These are phyloP conservation scores for Eulemur macaco DNA, from an alignment of 2,113 vertebrate genomes.

Conservation along the genomic window DNA sequence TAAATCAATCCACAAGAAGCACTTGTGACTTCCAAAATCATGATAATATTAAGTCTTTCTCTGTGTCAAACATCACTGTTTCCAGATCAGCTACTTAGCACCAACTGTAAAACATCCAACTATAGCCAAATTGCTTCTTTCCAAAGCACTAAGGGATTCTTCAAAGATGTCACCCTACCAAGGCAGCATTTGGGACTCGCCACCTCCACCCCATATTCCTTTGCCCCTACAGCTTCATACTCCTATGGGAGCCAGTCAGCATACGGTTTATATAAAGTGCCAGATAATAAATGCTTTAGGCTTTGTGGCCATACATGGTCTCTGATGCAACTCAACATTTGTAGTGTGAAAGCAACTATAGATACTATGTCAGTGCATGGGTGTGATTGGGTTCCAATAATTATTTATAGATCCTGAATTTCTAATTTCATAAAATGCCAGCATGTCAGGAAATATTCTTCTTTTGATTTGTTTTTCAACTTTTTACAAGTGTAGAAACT, in stretches of 20 bases:
- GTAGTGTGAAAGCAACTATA: not conserved
- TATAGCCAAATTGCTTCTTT: not conserved
- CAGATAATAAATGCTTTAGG: not conserved
- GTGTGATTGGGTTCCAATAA: not conserved
- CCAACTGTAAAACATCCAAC: not conserved
- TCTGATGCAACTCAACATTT: not conserved
- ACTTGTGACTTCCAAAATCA: not conserved
- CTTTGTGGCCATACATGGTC: accelerated
- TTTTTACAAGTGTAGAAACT: not conserved
- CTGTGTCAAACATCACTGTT: not conserved
- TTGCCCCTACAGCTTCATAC: not conserved
- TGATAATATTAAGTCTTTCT: not conserved
- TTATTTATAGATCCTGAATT: not conserved
- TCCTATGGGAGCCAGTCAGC: no score
- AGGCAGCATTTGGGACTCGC: not conserved
- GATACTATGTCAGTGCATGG: not conserved
- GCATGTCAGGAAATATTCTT: not conserved
- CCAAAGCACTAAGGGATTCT: not conserved
- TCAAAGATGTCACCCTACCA: not conserved
- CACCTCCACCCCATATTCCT: not conserved
- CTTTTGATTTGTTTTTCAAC: not conserved
- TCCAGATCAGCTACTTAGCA: not conserved
- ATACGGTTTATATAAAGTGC: not conserved
- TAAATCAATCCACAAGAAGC: not conserved
- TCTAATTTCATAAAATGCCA: not conserved